Percentiles rank a stretch among this genome's conserved stretches.
These are phyloP conservation scores for Reinhardtius hippoglossoides DNA, from an alignment of 2,113 vertebrate genomes.

Conservation along the genomic window DNA sequence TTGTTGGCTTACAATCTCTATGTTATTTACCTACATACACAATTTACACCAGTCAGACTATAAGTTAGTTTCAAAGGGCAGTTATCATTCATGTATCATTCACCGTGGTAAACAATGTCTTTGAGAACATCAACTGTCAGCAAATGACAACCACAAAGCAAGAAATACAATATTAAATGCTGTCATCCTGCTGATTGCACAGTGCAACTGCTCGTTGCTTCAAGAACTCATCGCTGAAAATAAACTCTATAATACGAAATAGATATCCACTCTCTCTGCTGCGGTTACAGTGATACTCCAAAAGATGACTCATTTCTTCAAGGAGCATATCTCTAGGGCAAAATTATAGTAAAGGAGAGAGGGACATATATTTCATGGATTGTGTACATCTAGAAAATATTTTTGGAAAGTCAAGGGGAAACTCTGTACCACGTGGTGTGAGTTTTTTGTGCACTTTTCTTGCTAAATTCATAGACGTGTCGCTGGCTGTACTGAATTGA, in stretches of 20 bases:
- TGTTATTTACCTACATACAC: conserved; percentile 10
- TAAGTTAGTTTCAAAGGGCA: conserved; percentile 40
- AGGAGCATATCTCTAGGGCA: conserved; percentile 70
- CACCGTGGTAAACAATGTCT: conserved; percentile 49
- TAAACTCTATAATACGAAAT: conserved; percentile 60
- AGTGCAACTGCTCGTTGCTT: conserved; percentile 65
- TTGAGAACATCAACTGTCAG: conserved; percentile 28
- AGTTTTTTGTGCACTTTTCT: conserved; percentile 48
- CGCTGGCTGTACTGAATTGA: conserved; percentile 31
- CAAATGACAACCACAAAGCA: conserved; percentile 36
- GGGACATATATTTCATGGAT: conserved; percentile 40
- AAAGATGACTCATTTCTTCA: conserved; percentile 61
- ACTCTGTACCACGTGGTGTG: conserved; percentile 67
- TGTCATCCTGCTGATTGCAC: conserved; percentile 70
- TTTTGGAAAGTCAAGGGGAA: conserved; percentile 43
- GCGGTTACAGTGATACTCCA: conserved; percentile 58
- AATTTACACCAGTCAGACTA: conserved; percentile 28
- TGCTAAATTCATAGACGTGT: conserved; percentile 26
- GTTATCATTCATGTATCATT: conserved; percentile 31
- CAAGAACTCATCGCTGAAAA: conserved; percentile 60
- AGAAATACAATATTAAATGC: conserved; percentile 44
- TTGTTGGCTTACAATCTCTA: conserved; percentile 26
- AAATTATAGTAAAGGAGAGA: conserved; percentile 40
- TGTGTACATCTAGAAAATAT: conserved; percentile 45
- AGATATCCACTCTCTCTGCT: conserved; percentile 48